A percentile compares a stretch with the other conserved stretches of the same genome.
phyloP scores from a whole-genome alignment of 2,888 invertebrate species.

The Polymixis flavicincta region DNA sequence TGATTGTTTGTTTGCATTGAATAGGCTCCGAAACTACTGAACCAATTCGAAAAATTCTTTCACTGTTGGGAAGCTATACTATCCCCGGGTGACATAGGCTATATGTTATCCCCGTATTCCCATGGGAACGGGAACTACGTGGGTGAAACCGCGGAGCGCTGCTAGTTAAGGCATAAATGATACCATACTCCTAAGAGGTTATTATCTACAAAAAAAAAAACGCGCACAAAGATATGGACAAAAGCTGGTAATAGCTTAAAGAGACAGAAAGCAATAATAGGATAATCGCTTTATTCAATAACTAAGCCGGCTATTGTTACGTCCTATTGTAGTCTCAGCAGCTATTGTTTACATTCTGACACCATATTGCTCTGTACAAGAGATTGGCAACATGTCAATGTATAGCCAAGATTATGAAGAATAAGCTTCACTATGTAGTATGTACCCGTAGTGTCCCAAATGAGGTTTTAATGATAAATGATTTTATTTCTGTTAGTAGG shows the following conservation, averaged over 20 bases:
- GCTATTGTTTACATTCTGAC: conserved; percentile 23
- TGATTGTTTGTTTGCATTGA: too few species aligned
- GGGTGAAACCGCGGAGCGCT: too few species aligned
- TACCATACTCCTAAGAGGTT: not conserved
- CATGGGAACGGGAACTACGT: too few species aligned
- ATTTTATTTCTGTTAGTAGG: too few species aligned
- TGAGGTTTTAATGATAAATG: conserved; percentile 45
- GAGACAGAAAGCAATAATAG: conserved; percentile 6
- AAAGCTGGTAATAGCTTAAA: not conserved
- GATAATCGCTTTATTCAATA: conserved; percentile 33
- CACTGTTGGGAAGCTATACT: too few species aligned
- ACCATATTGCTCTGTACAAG: not conserved
- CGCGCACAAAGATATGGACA: not conserved
- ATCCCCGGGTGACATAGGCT: too few species aligned
- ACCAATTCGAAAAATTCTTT: too few species aligned
- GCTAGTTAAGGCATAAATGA: not conserved
- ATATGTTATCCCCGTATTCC: too few species aligned
- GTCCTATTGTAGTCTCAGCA: conserved; percentile 11
- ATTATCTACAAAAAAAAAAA: not conserved
- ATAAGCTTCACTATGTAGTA: not conserved
- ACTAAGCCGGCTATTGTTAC: conserved; percentile 9
- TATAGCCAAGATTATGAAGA: not conserved
- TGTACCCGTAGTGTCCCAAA: conserved; percentile 7
- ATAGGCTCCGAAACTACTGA: too few species aligned
- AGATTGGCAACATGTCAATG: conserved; percentile 26